A percentile compares a stretch with the other conserved stretches of the same genome.
Evolutionary conservation across 2,888 invertebrate species (phyloP).

Genomic region (Tinea pellionella): DNA sequence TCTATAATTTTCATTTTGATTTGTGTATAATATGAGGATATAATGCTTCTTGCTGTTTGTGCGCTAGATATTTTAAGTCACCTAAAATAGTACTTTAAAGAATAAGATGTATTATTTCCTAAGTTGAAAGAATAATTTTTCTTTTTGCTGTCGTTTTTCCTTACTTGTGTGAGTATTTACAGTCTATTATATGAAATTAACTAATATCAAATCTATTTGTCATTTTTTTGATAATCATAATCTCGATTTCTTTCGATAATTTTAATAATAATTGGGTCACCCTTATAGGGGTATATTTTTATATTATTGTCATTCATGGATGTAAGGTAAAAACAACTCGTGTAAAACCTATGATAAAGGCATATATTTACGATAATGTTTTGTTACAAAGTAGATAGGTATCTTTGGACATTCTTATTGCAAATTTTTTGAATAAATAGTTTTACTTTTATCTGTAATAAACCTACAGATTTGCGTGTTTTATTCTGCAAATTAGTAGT

Average conservation of each 20-base stretch:
- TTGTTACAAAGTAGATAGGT: too few species aligned
- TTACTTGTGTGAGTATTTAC: background rate
- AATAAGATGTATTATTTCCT: background rate
- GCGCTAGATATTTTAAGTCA: background rate
- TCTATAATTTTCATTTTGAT: background rate
- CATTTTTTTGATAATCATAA: background rate
- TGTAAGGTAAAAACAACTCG: too few species aligned
- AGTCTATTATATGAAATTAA: too few species aligned
- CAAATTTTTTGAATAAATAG: background rate
- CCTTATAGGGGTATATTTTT: background rate
- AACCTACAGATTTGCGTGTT: too few species aligned
- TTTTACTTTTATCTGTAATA: too few species aligned
- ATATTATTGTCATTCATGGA: too few species aligned
- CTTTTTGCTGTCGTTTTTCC: background rate
- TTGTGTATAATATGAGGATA: background rate
- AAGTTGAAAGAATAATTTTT: background rate
- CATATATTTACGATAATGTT: too few species aligned
- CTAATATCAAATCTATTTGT: too few species aligned
- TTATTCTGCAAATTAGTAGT: too few species aligned
- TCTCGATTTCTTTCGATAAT: background rate
- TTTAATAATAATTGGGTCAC: background rate
- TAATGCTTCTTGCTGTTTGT: background rate
- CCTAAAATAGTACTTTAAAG: background rate
- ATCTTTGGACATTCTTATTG: background rate
- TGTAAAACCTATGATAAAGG: too few species aligned